These are phyloP conservation scores for Chymomyza costata DNA, from an alignment of 1,140 invertebrate genomes.

Conservation along the genomic window DNA sequence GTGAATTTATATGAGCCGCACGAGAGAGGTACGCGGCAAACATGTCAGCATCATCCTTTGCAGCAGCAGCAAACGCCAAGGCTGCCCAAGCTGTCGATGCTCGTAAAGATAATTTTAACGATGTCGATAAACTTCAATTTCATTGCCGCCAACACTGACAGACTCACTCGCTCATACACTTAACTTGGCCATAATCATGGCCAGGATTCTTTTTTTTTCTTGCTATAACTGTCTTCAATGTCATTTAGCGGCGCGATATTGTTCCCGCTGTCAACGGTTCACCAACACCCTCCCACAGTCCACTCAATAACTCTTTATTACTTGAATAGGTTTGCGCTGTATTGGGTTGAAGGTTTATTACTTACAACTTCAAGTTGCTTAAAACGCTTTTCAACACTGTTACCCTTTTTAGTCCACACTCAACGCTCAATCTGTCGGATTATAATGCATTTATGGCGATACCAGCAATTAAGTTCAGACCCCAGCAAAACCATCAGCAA, in stretches of 20 bases:
- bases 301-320: background rate
- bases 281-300: no score
- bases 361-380: constrained; percentile 31
- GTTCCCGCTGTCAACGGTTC: no score
- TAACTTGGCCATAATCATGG: constrained; percentile 62
- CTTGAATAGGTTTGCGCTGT: constrained; percentile 18
- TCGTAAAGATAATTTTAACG: constrained; percentile 72
- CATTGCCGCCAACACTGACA: constrained; percentile 38
- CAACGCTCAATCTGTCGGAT: constrained; percentile 11
- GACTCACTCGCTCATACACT: constrained; percentile 5
- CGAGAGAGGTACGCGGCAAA: constrained; percentile 45
- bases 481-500: constrained; percentile 37
- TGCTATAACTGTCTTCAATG: constrained; percentile 35
- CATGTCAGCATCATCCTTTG: no score
- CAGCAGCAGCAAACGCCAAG: background rate
- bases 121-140: constrained; percentile 73
- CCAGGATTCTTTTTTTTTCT: constrained; percentile 14
- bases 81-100: constrained; percentile 33
- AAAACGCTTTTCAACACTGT: no score
- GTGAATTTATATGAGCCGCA: constrained; percentile 60
- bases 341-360: constrained; percentile 9
- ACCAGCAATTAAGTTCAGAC: constrained; percentile 54
- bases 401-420: no score
- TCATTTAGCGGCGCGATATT: constrained; percentile 52
- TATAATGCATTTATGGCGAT: constrained; percentile 28